Base-by-base conservation (phyloP, 2,797 vertebrate genomes). In the Tenualosa ilisha region DNA sequence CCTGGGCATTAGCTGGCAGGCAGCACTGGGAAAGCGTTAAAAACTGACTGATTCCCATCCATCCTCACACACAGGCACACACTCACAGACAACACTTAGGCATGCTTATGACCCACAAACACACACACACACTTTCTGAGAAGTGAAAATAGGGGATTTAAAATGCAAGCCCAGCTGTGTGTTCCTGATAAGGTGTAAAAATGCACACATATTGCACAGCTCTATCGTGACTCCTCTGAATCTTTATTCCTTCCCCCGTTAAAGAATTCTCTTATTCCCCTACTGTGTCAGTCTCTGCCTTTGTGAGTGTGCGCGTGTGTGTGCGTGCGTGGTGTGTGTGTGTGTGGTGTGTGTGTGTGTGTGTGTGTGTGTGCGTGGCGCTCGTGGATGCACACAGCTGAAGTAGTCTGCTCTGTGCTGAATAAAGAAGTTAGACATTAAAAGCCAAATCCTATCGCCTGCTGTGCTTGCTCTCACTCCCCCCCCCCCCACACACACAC, bases 361-460 rank as follows among this genome's bases (percentile, higher is more conserved):
- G 31, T 1, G 31, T 31, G 31, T 31, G 31, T 31, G 31, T 31
- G 31, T 31, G n/a, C n/a, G n/a, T n/a, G n/a, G n/a, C n/a, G n/a
- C n/a, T 31, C 31, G 31, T 65, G 12, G 56, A 12, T 90, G 84
- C 51, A 7, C 81, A 49, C 81, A 2, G 81, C 50, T 51, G 50
- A 82, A 93, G 93, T 93, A 92, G 65, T 31, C 65, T 37, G 11
- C 65, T 72, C 26, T 37, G 26, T 37, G 26, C 26, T 31, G 65
- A 72, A 72, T 72, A 72, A 72, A 72, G 31, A 26, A 72, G 13
- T 26, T 72, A 72, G 31, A 72, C 65, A 40, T 72, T 72, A 92
- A 92, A 85, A 83, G 87, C 91, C 83, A 91, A 91, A 93, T 92
- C 90, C 87, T 89, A 87, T 89, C 50, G 31, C 91, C 86, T 89